Percentiles rank a stretch among this genome's conserved stretches.
Conservation (phyloP, 2,888 invertebrate species). For the Byasa hedistus region DNA sequence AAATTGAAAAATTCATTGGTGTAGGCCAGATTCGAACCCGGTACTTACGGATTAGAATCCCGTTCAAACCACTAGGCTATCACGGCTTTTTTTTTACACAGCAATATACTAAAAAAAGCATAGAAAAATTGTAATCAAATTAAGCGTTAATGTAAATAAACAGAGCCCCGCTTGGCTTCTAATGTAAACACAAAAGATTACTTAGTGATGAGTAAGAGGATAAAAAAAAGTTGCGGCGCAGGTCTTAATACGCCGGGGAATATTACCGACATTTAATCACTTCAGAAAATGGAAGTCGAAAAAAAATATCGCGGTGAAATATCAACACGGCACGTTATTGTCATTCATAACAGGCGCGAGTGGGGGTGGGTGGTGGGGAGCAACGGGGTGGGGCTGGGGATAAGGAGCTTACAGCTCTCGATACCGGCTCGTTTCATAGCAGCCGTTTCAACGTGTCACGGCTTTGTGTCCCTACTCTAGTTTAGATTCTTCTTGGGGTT, state of each 20-base stretch:
- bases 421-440: conserved; percentile 65
- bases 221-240: conserved; percentile 31
- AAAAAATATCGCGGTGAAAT: conserved; percentile 64
- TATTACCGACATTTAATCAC: conserved; percentile 74
- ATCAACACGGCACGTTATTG: conserved; percentile 70
- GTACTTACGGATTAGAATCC: no score
- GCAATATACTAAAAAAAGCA: no score
- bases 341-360: conserved; percentile 70
- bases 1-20: no score
- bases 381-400: conserved; percentile 36
- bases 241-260: conserved; percentile 50
- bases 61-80: no score
- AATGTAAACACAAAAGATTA: conserved; percentile 50
- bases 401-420: conserved; percentile 48
- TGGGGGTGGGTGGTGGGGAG: conserved; percentile 36
- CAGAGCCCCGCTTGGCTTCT: not conserved
- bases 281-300: conserved; percentile 69
- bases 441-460: conserved; percentile 46
- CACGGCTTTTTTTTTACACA: no score
- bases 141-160: no score
- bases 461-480: conserved; percentile 48
- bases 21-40: no score
- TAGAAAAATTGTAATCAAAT: no score
- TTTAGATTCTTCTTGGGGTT: conserved; percentile 47
- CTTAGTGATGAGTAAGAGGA: conserved; percentile 54